These are phyloP conservation scores for Semnornis frantzii DNA, from an alignment of 2,113 vertebrate genomes.

Conservation along the genomic window DNA sequence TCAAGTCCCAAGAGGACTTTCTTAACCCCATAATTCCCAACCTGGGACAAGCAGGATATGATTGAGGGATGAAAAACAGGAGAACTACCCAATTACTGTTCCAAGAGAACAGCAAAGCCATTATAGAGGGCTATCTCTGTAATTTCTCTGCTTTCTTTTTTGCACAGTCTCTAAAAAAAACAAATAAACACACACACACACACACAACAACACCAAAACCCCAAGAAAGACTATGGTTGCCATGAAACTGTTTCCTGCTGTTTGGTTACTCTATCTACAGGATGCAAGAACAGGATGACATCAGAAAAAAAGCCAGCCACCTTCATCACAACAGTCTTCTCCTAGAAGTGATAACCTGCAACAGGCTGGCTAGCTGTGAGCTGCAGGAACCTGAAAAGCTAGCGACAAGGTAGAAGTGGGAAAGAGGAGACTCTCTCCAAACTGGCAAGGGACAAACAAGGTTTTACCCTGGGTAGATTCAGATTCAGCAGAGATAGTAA, in stretches of 20 bases:
- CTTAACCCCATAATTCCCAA: no score
- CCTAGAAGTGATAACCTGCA: not conserved
- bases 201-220: not conserved
- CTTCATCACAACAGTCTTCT: not conserved
- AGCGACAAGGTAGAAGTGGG: not conserved
- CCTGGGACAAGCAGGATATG: no score
- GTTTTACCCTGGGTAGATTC: not conserved
- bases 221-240: conserved; percentile 10
- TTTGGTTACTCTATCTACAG: conserved; percentile 23
- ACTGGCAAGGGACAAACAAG: not conserved
- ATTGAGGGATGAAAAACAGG: not conserved
- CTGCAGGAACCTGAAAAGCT: not conserved
- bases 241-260: conserved; percentile 40
- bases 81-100: not conserved
- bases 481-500: not conserved
- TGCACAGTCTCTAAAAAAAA: not conserved
- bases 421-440: not conserved
- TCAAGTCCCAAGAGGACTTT: no score
- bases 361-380: not conserved
- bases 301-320: not conserved
- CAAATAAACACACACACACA: not conserved
- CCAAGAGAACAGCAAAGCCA: not conserved
- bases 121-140: not conserved
- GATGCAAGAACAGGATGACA: conserved; percentile 16
- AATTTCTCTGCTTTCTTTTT: not conserved